Evolutionary conservation across 2,113 vertebrate species (phyloP).

Genomic region (Lepisosteus osseus): DNA sequence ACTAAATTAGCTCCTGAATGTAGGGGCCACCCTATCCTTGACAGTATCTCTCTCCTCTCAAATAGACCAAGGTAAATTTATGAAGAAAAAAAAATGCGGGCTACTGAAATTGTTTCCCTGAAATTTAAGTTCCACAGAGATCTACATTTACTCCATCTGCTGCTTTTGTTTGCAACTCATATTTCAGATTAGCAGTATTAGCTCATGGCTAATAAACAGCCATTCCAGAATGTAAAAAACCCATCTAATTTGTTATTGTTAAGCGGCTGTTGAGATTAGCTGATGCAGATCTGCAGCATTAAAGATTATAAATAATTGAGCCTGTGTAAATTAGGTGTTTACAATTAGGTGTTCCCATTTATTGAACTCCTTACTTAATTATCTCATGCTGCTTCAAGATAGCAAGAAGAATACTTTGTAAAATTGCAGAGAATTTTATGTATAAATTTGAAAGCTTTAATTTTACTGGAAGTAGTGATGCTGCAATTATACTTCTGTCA

Average conservation of each 20-base stretch:
- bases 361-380: constrained; percentile 5
- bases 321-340: constrained; percentile 28
- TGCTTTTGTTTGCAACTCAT: constrained; percentile 34
- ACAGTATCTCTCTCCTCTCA: too few species aligned
- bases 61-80: too few species aligned
- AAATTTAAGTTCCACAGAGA: constrained; percentile 29
- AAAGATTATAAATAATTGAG: constrained; percentile 30
- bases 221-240: constrained; percentile 14
- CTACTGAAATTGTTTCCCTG: constrained; percentile 21
- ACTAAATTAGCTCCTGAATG: too few species aligned
- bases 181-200: constrained; percentile 37
- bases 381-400: constrained; percentile 12
- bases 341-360: constrained; percentile 18
- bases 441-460: background rate
- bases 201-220: constrained; percentile 38
- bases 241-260: constrained; percentile 33
- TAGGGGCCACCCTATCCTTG: too few species aligned
- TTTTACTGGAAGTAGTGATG: constrained; percentile 21
- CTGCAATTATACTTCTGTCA: background rate
- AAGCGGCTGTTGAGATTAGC: constrained; percentile 4
- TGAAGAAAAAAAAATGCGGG: too few species aligned
- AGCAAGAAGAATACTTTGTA: background rate
- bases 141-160: constrained; percentile 36
- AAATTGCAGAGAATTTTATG: background rate
- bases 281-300: constrained; percentile 29